Evolutionary conservation across 2,113 vertebrate species (phyloP), one percentile per base, ranked within the genome.

Genomic region (Zapus hudsonius): DNA sequence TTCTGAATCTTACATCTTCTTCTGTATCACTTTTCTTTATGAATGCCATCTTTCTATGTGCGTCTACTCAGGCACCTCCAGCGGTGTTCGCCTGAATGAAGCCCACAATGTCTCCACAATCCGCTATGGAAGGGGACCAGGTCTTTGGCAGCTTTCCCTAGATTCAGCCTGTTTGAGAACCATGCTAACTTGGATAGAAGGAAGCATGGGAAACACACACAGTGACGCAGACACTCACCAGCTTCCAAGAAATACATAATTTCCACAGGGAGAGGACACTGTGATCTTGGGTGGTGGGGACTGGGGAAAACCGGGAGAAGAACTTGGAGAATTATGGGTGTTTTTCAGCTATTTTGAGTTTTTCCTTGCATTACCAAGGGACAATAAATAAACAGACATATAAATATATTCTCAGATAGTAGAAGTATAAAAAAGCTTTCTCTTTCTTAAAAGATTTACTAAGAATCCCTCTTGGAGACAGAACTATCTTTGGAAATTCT

Each of bases 311-410:
- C 64, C 69, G 40, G 55, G 42, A 78, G 83, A 83, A 82, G 29
- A 85, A 92, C 78, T 81, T 92, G 57, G 74, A 79, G 52, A 92
- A 94, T 70, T 42, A 11, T 59, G 40, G 57, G 47, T 33, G 33
- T 7, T 90, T 93, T 85, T n/a, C 19, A 29, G 17, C 57, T 93
- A 83, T 92, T 89, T 66, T 92, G 93, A 85, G 59, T 23, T 42
- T 93, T 83, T 31, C 23, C 31, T 86, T 91, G 79, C 86, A 78
- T 74, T 83, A 66, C 74, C 29, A 88, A 57, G n/a, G 64, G 10
- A 86, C 69, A 61, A 86, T 84, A 72, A 40, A 66, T 73, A 92
- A 70, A 81, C 22, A 90, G 42, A 44, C 33, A 61, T 5, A 42
- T 44, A 78, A 73, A 80, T n/a, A 70, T 1, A 33, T 33, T 79